These are phyloP conservation scores for Thalassarche chlororhynchos DNA, from an alignment of 2,113 vertebrate genomes.

Conservation along the genomic window DNA sequence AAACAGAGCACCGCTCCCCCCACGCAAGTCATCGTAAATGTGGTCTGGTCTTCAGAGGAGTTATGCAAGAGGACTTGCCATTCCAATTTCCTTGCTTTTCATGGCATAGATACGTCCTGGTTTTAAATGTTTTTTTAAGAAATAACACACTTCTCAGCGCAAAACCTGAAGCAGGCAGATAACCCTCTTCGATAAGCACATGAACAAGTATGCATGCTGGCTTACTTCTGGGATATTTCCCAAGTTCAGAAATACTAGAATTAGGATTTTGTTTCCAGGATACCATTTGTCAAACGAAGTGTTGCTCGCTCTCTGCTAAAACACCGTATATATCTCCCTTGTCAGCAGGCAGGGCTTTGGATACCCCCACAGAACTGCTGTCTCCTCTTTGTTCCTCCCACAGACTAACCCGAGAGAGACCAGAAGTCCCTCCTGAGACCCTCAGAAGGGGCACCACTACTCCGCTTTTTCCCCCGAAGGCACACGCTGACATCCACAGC, in stretches of 20 bases:
- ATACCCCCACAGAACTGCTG: background rate
- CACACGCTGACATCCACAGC: background rate
- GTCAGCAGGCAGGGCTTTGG: background rate
- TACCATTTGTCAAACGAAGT: background rate
- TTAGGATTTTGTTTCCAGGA: background rate
- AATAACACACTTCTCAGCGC: background rate
- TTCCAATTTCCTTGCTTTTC: background rate
- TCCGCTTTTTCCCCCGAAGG: accelerated
- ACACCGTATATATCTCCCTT: background rate
- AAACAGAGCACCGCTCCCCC: background rate
- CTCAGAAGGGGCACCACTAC: background rate
- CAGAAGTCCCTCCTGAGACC: background rate
- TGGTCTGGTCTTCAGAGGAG: background rate
- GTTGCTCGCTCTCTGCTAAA: background rate
- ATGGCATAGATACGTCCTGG: background rate
- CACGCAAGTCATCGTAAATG: background rate
- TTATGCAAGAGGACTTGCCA: background rate
- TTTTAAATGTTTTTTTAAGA: background rate
- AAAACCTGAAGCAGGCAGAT: background rate
- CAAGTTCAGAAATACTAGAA: background rate
- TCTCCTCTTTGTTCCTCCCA: background rate
- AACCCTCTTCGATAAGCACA: background rate
- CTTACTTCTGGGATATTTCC: background rate
- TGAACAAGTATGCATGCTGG: background rate
- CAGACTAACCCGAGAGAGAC: background rate